phyloP scores from a whole-genome alignment of 2,888 invertebrate species.

The Chrysodeixis includens region DNA sequence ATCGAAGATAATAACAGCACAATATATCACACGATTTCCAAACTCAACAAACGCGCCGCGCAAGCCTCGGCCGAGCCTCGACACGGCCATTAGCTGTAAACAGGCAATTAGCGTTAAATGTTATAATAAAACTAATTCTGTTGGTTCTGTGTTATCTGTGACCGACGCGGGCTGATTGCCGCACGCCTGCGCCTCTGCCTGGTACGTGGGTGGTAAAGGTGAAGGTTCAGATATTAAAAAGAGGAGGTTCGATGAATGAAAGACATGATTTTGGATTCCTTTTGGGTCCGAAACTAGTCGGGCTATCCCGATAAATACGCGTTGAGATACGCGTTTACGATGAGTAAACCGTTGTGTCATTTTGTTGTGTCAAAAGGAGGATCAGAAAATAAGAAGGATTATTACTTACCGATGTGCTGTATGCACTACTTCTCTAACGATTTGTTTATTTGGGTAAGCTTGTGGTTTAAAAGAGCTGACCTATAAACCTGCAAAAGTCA shows the following conservation, averaged over 20 bases:
- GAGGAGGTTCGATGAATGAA: not conserved
- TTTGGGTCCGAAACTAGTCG: too few species aligned
- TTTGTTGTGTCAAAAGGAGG: too few species aligned
- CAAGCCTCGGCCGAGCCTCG: conserved; percentile 25
- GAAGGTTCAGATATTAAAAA: not conserved
- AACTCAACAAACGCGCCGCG: conserved; percentile 46
- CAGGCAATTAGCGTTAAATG: conserved; percentile 53
- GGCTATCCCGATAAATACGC: too few species aligned
- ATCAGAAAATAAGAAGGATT: too few species aligned
- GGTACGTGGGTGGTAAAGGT: conserved; percentile 26
- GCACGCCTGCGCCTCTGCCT: conserved; percentile 27
- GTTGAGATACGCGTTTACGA: too few species aligned
- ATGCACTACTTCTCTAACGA: too few species aligned
- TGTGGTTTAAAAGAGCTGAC: too few species aligned
- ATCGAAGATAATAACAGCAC: conserved; percentile 20
- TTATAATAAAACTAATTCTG: conserved; percentile 54
- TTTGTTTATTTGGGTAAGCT: too few species aligned
- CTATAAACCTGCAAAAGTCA: too few species aligned
- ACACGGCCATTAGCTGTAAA: conserved; percentile 44
- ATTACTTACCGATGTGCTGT: too few species aligned
- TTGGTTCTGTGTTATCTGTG: conserved; percentile 52
- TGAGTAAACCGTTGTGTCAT: too few species aligned
- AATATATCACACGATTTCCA: conserved; percentile 24
- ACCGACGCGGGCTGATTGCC: conserved; percentile 48
- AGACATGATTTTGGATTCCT: not conserved